Conservation (phyloP, 2,888 invertebrate genomes). For the Drosophila leonis region DNA sequence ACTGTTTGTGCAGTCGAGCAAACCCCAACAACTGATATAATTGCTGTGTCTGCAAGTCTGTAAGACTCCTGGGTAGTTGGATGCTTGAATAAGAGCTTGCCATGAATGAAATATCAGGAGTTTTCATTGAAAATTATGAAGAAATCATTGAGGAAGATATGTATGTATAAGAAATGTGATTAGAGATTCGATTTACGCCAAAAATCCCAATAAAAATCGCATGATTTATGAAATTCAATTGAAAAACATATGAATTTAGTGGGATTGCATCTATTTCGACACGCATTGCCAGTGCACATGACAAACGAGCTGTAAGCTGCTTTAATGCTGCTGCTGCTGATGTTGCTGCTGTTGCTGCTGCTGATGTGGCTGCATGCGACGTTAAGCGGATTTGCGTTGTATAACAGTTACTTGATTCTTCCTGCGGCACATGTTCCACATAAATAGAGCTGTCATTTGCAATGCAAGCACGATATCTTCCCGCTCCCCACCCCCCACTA, state of each 20-base stretch:
- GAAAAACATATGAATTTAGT: not conserved
- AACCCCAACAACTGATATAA: not conserved
- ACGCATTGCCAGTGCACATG: not conserved
- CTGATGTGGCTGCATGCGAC: not conserved
- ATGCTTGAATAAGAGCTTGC: not conserved
- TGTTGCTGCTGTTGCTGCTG: not conserved
- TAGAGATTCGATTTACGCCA: not conserved
- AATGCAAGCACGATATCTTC: not conserved
- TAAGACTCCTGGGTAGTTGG: not conserved
- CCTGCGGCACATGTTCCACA: slow-evolving; percentile 1
- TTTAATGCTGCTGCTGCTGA: not conserved
- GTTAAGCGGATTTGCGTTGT: slow-evolving; percentile 1
- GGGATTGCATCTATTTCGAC: not conserved
- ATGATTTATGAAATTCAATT: not conserved
- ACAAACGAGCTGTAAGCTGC: not conserved
- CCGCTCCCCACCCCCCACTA: too few species aligned
- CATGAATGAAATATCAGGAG: not conserved
- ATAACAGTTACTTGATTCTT: slow-evolving; percentile 6
- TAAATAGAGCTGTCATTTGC: slow-evolving; percentile 3
- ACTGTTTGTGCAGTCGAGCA: not conserved
- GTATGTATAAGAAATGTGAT: not conserved
- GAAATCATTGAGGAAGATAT: not conserved
- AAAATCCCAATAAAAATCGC: not conserved
- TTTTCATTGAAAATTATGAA: not conserved
- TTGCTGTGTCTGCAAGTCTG: not conserved